Percentiles rank a stretch among this genome's conserved stretches.
Evolutionary conservation across 2,888 invertebrate genomes (phyloP).

Genomic region (Entomobrya multifasciata): DNA sequence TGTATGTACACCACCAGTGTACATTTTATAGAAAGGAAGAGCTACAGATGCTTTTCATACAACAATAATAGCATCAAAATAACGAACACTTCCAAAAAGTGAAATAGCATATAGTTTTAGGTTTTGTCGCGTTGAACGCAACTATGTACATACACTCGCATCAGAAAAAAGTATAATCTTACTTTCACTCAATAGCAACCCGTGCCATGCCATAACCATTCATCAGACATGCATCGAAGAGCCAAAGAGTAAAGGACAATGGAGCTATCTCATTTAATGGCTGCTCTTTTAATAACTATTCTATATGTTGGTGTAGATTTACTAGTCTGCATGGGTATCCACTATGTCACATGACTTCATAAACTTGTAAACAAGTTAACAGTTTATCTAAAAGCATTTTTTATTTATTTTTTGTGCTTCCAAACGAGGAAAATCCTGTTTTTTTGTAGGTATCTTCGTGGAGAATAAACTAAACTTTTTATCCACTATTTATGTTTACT

Average conservation of each 20-base stretch:
- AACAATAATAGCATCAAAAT: constrained; percentile 38
- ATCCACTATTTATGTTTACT: constrained; percentile 18
- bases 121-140: too few relatives aligned
- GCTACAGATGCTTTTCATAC: constrained; percentile 68
- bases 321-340: neutral
- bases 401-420: too few relatives aligned
- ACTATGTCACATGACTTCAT: neutral
- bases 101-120: constrained; percentile 10
- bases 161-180: neutral
- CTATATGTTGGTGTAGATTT: neutral
- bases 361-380: constrained; percentile 1
- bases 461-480: neutral
- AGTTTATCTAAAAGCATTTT: neutral
- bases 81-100: constrained; percentile 36
- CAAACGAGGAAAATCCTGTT: neutral
- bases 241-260: constrained; percentile 47
- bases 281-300: constrained; percentile 5
- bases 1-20: neutral
- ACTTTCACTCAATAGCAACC: constrained; percentile 13
- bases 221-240: constrained; percentile 67
- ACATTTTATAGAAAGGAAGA: constrained; percentile 44
- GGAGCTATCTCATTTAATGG: constrained; percentile 45
- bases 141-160: neutral
- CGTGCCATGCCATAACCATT: constrained; percentile 64
- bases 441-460: neutral